Evolutionary conservation across 2,888 invertebrate genomes (phyloP).

Genomic region (Tortrix viridana): DNA sequence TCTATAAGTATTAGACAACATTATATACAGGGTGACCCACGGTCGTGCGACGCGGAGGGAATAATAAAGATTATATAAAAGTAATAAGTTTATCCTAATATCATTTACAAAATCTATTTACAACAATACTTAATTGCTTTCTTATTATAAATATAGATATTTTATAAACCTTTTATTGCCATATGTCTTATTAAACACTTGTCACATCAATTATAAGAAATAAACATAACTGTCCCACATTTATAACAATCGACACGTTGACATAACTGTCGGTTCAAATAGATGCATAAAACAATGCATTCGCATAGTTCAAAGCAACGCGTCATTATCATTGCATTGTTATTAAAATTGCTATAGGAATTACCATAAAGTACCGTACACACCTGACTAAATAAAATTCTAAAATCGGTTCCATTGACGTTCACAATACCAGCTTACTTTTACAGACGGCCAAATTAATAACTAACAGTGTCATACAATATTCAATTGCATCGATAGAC

Average conservation of each 20-base stretch:
- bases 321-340: conserved; percentile 23
- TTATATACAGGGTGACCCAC: too few species aligned
- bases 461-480: not conserved
- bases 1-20: too few species aligned
- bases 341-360: conserved; percentile 19
- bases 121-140: too few species aligned
- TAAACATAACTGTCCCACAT: not conserved
- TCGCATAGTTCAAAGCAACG: conserved; percentile 16
- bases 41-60: too few species aligned
- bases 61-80: too few species aligned
- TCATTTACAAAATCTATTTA: too few species aligned
- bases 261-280: conserved; percentile 9
- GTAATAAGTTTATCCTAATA: too few species aligned
- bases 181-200: not conserved
- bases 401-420: conserved; percentile 20
- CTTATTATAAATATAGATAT: too few species aligned
- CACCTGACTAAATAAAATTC: conserved; percentile 37
- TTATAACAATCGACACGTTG: not conserved
- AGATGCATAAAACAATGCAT: conserved; percentile 3
- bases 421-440: conserved; percentile 9
- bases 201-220: not conserved
- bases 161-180: too few species aligned
- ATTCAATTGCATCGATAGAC: not conserved
- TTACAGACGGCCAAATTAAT: not conserved
- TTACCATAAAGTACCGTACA: conserved; percentile 27